Evolutionary conservation across 2,113 vertebrate genomes (phyloP).

Genomic region (Girardinichthys multiradiatus): DNA sequence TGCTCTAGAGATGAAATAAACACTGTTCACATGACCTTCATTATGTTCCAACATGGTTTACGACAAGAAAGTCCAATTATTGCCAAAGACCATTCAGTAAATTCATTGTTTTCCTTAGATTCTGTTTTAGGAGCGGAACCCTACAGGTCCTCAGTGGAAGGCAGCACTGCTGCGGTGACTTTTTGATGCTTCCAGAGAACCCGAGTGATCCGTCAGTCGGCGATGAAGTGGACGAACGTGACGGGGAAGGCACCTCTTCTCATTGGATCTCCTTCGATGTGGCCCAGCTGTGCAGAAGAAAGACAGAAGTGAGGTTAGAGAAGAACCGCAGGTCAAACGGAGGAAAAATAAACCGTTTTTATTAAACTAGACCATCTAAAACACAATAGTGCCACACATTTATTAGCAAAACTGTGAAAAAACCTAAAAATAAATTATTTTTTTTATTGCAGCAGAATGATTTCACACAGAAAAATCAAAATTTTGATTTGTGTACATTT

Average conservation of each 20-base stretch:
- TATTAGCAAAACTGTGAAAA: not conserved
- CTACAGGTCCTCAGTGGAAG: conserved; percentile 9
- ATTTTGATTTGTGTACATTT: too few relatives aligned
- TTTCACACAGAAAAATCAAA: not conserved
- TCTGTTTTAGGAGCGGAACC: conserved; percentile 26
- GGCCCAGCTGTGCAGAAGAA: conserved; percentile 86
- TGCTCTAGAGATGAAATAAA: conserved; percentile 27
- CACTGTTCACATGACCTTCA: conserved; percentile 62
- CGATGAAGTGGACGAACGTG: conserved; percentile 95
- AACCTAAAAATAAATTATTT: not conserved
- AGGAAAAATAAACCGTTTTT: not conserved
- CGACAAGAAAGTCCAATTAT: conserved; percentile 77
- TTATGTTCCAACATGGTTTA: conserved; percentile 43
- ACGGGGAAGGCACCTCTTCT: conserved; percentile 96
- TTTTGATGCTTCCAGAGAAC: conserved; percentile 17
- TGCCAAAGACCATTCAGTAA: conserved; percentile 63
- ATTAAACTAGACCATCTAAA: not conserved
- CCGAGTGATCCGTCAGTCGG: conserved; percentile 80
- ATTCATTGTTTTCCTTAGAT: conserved; percentile 32
- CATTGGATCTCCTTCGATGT: conserved; percentile 94
- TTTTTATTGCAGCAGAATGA: not conserved
- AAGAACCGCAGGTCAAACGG: not conserved
- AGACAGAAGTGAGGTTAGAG: conserved; percentile 8
- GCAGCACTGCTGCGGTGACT: not conserved
- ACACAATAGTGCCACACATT: not conserved